Evolutionary conservation across 1,140 invertebrate genomes (phyloP).

Genomic region (Solen grandis): DNA sequence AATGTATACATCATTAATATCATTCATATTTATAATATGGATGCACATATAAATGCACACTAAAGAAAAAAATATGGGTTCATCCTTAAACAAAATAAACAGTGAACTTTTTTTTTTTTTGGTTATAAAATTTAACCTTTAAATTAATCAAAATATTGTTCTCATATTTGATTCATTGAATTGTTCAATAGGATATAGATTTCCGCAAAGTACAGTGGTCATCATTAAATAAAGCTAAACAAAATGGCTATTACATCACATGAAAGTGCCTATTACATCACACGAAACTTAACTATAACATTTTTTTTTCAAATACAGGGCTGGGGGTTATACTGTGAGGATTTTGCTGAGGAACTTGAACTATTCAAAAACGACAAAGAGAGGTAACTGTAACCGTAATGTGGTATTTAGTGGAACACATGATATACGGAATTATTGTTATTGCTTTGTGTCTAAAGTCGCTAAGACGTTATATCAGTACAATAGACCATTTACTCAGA

Average conservation of each 20-base stretch:
- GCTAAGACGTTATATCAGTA: too few relatives aligned
- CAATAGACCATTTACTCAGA: too few relatives aligned
- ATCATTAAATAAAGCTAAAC: neutral
- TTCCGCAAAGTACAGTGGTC: neutral
- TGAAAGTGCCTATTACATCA: neutral
- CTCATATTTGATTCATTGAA: neutral
- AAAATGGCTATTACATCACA: neutral
- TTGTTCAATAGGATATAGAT: neutral
- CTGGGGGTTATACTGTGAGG: conserved; percentile 45
- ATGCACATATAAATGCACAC: conserved; percentile 60
- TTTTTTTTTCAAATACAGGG: conserved; percentile 14
- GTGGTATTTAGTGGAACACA: too few relatives aligned
- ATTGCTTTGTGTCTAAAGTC: too few relatives aligned
- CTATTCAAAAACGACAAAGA: conserved; percentile 30
- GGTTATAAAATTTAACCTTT: too few relatives aligned
- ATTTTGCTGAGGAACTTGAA: conserved; percentile 18
- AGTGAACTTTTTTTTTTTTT: too few relatives aligned
- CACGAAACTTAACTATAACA: neutral
- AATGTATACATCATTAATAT: too few relatives aligned
- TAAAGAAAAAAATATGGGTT: too few relatives aligned
- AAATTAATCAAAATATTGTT: conserved; percentile 3
- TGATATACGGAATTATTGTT: too few relatives aligned
- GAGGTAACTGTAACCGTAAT: conserved; percentile 6
- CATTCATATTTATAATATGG: too few relatives aligned
- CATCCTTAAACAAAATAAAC: too few relatives aligned